Evolutionary conservation across 2,888 invertebrate genomes (phyloP).

Genomic region (Hipparchia semele): DNA sequence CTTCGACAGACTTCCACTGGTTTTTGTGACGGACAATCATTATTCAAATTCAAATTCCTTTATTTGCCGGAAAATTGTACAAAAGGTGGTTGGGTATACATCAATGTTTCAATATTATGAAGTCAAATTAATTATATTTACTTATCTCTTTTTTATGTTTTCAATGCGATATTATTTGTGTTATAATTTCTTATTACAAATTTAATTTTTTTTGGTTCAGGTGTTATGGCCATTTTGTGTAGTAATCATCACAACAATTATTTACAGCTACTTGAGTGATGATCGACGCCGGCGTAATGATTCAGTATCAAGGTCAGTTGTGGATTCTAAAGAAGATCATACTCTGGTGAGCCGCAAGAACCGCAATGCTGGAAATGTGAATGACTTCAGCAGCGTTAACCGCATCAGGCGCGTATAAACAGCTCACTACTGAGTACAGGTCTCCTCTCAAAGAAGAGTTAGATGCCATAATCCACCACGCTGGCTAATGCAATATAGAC

Average conservation of each 20-base stretch:
- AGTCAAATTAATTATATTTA: too few species aligned
- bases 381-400: too few species aligned
- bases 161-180: background rate
- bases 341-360: background rate
- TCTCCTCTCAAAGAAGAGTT: too few species aligned
- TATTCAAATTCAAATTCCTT: too few species aligned
- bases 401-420: too few species aligned
- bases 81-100: too few species aligned
- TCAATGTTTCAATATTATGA: too few species aligned
- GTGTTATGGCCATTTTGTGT: constrained; percentile 29
- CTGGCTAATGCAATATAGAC: too few species aligned
- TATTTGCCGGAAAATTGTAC: too few species aligned
- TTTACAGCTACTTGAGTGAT: constrained; percentile 53
- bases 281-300: constrained; percentile 67
- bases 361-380: background rate
- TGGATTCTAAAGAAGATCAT: constrained; percentile 48
- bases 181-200: background rate
- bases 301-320: constrained; percentile 70
- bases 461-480: too few species aligned
- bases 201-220: background rate
- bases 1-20: background rate
- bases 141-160: background rate
- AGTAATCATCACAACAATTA: constrained; percentile 50
- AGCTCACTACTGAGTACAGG: too few species aligned
- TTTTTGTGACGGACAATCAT: background rate